Conservation (phyloP, 2,797 vertebrate species). For the Squalus acanthias region DNA sequence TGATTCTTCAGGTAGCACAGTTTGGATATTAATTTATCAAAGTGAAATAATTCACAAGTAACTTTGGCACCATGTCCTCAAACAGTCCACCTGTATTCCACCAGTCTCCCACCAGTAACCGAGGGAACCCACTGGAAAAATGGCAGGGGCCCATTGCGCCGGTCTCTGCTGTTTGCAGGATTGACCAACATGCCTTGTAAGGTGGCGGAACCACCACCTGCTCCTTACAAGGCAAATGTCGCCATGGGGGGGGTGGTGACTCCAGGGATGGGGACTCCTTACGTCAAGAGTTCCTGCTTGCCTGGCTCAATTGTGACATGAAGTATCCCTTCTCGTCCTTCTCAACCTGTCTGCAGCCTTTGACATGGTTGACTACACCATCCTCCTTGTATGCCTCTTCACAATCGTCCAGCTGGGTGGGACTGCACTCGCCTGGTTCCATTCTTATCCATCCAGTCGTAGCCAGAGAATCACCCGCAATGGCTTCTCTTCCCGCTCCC, state of each 20-base stretch:
- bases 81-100: not conserved
- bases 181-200: not conserved
- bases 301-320: not conserved
- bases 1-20: not conserved
- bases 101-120: not conserved
- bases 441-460: too few relatives aligned
- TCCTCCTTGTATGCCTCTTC: not conserved
- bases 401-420: not conserved
- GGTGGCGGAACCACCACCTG: not conserved
- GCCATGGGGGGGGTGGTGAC: too few relatives aligned
- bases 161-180: not conserved
- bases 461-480: too few relatives aligned
- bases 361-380: not conserved
- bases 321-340: not conserved
- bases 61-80: not conserved
- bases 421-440: too few relatives aligned
- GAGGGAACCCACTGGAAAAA: not conserved
- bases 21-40: constrained; percentile 12
- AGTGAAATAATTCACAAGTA: not conserved
- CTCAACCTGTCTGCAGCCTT: not conserved
- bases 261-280: not conserved
- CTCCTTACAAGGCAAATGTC: not conserved
- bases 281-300: not conserved
- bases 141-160: not conserved
- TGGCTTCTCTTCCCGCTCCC: too few relatives aligned